phyloP scores from a whole-genome alignment of 2,113 vertebrate species.

The Coptodon rendalli region DNA sequence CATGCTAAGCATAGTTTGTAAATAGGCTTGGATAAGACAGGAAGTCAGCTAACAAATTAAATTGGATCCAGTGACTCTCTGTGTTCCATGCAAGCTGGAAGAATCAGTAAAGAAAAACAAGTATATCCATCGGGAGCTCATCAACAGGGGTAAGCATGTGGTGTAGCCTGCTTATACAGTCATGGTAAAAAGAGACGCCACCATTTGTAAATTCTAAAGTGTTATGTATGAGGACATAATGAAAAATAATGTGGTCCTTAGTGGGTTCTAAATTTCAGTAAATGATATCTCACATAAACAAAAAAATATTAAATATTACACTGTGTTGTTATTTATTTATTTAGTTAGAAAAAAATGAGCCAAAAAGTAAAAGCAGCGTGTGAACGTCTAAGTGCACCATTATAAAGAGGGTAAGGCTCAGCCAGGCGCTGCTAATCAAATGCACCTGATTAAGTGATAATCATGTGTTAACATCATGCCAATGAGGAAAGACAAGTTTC shows the following conservation, averaged over 20 bases:
- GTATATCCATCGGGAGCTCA: neutral
- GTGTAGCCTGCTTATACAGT: neutral
- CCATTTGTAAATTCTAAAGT: neutral
- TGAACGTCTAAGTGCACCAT: neutral
- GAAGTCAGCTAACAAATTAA: slow-evolving; percentile 10
- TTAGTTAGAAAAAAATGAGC: neutral
- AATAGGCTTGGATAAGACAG: neutral
- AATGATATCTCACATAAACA: neutral
- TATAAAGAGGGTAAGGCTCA: neutral
- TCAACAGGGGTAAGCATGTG: neutral
- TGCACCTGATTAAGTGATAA: neutral
- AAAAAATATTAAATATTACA: neutral
- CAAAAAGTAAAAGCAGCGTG: neutral
- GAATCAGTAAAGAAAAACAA: neutral
- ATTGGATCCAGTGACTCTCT: neutral
- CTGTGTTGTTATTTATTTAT: neutral
- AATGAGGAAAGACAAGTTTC: neutral
- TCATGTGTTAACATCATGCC: neutral
- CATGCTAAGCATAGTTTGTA: neutral
- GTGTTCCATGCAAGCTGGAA: neutral
- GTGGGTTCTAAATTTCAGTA: neutral
- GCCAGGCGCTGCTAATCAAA: neutral
- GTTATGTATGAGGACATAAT: neutral
- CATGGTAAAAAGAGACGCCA: neutral
- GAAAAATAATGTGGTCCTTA: neutral